Conservation (phyloP, 2,888 invertebrate species). For the Ctenicera cuprea region DNA sequence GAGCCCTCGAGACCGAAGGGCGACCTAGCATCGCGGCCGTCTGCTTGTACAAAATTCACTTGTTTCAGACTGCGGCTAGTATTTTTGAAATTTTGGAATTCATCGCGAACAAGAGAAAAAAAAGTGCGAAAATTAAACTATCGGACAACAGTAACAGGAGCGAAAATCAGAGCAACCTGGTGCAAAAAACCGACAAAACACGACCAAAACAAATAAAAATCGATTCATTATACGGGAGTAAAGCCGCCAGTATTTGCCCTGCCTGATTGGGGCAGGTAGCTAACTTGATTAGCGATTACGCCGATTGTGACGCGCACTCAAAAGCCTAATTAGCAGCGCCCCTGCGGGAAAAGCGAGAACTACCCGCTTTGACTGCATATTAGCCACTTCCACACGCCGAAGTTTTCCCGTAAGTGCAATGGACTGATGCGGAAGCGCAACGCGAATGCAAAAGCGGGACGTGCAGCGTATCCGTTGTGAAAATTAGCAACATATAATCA, state of each 20-base stretch:
- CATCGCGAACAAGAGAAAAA: background rate
- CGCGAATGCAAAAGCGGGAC: conserved; percentile 47
- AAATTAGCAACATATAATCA: conserved; percentile 65
- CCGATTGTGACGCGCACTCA: conserved; percentile 73
- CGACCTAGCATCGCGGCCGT: conserved; percentile 36
- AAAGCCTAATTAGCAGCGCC: conserved; percentile 71
- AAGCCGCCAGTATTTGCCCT: conserved; percentile 67
- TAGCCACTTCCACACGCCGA: conserved; percentile 45
- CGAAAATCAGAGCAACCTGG: conserved; percentile 47
- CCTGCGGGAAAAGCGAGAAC: conserved; percentile 63
- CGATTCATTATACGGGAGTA: conserved; percentile 70
- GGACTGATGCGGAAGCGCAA: conserved; percentile 16
- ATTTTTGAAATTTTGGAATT: conserved; percentile 9
- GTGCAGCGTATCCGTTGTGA: conserved; percentile 42
- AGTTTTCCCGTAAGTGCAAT: conserved; percentile 22
- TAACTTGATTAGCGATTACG: conserved; percentile 74
- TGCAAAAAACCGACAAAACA: conserved; percentile 60
- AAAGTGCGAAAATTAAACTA: conserved; percentile 33
- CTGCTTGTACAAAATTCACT: conserved; percentile 35
- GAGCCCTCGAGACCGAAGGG: conserved; percentile 48
- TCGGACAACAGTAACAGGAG: conserved; percentile 42
- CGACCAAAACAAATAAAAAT: conserved; percentile 69
- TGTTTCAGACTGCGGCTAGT: background rate
- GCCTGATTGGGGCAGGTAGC: conserved; percentile 72
- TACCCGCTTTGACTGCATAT: conserved; percentile 51